Conservation (phyloP, 2,888 invertebrate genomes). For the Tenodera sinensis region DNA sequence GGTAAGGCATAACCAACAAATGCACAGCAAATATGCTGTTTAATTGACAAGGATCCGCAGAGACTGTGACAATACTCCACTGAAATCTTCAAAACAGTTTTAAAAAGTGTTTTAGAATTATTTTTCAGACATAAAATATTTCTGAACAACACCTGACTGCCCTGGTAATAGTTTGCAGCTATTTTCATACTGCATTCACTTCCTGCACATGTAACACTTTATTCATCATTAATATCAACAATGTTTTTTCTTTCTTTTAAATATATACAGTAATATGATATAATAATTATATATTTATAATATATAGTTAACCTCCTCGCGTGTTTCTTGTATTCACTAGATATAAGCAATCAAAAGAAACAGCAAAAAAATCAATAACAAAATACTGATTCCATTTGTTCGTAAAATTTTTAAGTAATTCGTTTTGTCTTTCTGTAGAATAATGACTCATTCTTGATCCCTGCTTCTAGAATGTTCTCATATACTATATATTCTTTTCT, state of each 20-base stretch:
- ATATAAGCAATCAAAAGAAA: constrained; percentile 28
- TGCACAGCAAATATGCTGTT: neutral
- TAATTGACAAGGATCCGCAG: neutral
- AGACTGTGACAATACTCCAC: neutral
- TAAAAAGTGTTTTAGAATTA: neutral
- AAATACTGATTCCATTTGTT: constrained; percentile 25
- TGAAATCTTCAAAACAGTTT: neutral
- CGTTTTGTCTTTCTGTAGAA: constrained; percentile 1
- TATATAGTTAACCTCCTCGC: constrained; percentile 18
- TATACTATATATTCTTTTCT: neutral
- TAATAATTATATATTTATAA: constrained; percentile 26
- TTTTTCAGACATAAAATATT: constrained; percentile 1
- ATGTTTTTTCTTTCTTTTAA: constrained; percentile 12
- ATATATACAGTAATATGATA: constrained; percentile 26
- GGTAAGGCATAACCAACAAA: neutral
- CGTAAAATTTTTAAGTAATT: constrained; percentile 16
- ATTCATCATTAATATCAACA: constrained; percentile 26
- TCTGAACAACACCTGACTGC: neutral
- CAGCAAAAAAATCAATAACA: constrained; percentile 26
- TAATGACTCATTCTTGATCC: constrained; percentile 18
- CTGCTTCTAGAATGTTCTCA: constrained; percentile 13
- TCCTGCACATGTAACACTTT: constrained; percentile 17
- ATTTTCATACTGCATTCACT: neutral
- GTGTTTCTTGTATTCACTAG: constrained; percentile 22
- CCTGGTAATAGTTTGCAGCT: neutral